Evolutionary conservation across 1,140 invertebrate genomes (phyloP).

Genomic region (Aphelinus atriplicis): DNA sequence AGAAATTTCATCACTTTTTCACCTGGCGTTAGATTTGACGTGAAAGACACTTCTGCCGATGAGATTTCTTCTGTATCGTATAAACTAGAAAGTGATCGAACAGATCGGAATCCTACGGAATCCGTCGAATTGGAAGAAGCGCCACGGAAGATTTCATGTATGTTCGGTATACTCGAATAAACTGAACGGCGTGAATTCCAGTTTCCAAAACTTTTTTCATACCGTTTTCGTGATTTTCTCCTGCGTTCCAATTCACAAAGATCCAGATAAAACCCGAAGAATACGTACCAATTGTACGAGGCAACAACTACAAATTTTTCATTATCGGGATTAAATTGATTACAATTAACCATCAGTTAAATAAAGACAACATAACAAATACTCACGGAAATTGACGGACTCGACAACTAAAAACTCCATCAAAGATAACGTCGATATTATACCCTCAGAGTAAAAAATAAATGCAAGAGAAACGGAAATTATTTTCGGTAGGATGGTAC

Average conservation of each 20-base stretch:
- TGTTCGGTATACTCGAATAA: slow-evolving; percentile 10
- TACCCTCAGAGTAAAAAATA: slow-evolving; percentile 43
- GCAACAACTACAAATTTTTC: slow-evolving; percentile 40
- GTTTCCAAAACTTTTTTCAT: slow-evolving; percentile 17
- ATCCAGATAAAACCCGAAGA: slow-evolving; percentile 42
- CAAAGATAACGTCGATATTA: slow-evolving; percentile 39
- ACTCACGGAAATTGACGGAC: slow-evolving; percentile 46
- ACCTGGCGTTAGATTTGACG: too few species aligned
- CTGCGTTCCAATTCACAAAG: slow-evolving; percentile 25
- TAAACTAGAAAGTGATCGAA: background rate
- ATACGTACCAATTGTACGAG: slow-evolving; percentile 47
- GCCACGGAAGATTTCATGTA: slow-evolving; percentile 9
- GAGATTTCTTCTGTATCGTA: too few species aligned
- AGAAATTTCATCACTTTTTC: too few species aligned
- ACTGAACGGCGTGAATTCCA: background rate
- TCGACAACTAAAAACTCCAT: slow-evolving; percentile 48
- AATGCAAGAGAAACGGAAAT: slow-evolving; percentile 39
- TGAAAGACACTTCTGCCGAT: too few species aligned
- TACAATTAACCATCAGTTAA: background rate
- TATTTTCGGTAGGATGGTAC: slow-evolving; percentile 48
- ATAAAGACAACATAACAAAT: background rate
- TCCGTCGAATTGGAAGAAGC: too few species aligned
- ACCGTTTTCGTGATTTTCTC: background rate
- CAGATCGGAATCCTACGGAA: background rate
- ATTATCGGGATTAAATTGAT: background rate